Evolutionary conservation across 2,888 invertebrate species (phyloP).

Genomic region (Cosmia trapezina): DNA sequence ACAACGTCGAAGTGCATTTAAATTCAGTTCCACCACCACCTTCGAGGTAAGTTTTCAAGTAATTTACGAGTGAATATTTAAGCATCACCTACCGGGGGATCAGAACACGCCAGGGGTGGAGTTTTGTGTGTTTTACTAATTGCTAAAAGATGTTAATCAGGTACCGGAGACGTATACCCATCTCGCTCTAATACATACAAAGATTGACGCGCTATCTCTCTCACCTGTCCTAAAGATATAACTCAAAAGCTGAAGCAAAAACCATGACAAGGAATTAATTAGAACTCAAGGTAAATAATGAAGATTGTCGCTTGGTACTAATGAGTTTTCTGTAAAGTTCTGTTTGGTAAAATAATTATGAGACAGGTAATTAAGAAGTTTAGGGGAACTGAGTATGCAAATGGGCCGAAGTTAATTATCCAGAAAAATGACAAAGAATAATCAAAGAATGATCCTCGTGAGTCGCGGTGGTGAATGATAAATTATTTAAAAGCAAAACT

Average conservation of each 20-base stretch:
- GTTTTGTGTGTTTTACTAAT: constrained; percentile 92
- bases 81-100: constrained; percentile 89
- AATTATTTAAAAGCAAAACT: neutral
- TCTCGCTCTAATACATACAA: constrained; percentile 69
- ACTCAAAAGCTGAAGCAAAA: constrained; percentile 90
- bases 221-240: constrained; percentile 82
- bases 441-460: constrained; percentile 30
- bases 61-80: constrained; percentile 90
- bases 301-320: constrained; percentile 88
- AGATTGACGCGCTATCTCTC: constrained; percentile 70
- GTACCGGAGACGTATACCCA: constrained; percentile 79
- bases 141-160: constrained; percentile 91
- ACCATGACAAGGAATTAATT: constrained; percentile 91
- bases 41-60: constrained; percentile 89
- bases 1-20: constrained; percentile 83
- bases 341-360: constrained; percentile 83
- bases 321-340: constrained; percentile 85
- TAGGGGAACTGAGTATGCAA: constrained; percentile 72
- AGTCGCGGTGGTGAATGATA: neutral
- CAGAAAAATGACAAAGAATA: constrained; percentile 70
- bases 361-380: constrained; percentile 88
- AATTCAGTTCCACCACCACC: constrained; percentile 83
- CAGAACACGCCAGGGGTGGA: constrained; percentile 90
- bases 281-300: constrained; percentile 90
- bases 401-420: constrained; percentile 77